These are phyloP conservation scores for Abrostola tripartita DNA, from an alignment of 2,888 invertebrate genomes.

Conservation along the genomic window DNA sequence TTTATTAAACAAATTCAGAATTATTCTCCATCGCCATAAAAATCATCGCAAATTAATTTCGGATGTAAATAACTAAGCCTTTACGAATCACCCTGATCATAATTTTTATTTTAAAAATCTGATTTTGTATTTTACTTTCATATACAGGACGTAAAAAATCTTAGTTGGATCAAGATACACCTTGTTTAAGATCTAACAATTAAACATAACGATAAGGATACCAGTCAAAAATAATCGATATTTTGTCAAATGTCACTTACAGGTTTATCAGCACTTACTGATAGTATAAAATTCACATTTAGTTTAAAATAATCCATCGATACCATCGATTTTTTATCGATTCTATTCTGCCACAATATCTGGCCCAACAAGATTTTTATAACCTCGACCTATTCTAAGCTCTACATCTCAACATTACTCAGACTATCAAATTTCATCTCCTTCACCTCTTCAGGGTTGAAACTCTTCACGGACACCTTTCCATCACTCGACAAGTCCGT, in stretches of 20 bases:
- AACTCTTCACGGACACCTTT: conserved; percentile 79
- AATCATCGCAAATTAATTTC: not conserved
- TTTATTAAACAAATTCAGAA: conserved; percentile 1
- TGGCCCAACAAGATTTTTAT: not conserved
- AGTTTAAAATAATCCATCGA: too few species aligned
- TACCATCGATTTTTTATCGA: too few species aligned
- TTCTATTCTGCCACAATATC: too few species aligned
- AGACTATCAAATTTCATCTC: conserved; percentile 78
- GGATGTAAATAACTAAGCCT: conserved; percentile 5
- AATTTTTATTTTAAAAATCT: conserved; percentile 6
- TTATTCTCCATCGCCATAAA: not conserved
- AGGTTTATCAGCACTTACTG: too few species aligned
- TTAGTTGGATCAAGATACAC: too few species aligned
- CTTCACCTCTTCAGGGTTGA: conserved; percentile 80
- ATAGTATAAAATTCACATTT: too few species aligned
- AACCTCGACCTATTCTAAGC: conserved; percentile 13
- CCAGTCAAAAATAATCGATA: too few species aligned
- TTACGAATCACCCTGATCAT: conserved; percentile 36
- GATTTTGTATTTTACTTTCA: conserved; percentile 2
- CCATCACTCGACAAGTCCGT: conserved; percentile 77
- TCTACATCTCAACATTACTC: conserved; percentile 83
- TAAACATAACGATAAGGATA: too few species aligned
- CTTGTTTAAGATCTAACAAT: too few species aligned
- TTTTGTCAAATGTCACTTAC: too few species aligned
- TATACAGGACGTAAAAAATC: not conserved